Evolutionary conservation across 2,888 invertebrate species (phyloP).

Genomic region (Noctuana brunneofusca): DNA sequence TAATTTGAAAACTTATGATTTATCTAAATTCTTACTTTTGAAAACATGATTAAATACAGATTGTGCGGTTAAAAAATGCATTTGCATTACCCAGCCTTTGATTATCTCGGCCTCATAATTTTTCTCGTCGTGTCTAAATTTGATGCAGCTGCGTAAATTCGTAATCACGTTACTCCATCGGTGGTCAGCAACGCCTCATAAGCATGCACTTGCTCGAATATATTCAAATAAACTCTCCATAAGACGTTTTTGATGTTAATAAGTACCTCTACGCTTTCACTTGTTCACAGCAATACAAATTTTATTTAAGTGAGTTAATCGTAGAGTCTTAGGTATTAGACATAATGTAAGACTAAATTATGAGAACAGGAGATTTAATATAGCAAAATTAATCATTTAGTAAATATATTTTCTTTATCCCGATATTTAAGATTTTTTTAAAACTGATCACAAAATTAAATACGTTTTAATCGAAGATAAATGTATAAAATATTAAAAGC

Average conservation of each 20-base stretch:
- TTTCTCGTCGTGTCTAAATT: background rate
- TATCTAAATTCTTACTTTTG: background rate
- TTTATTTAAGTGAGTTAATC: too few species aligned
- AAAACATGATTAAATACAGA: background rate
- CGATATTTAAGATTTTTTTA: too few species aligned
- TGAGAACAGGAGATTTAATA: too few species aligned
- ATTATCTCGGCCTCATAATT: too few species aligned
- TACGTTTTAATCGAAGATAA: too few species aligned
- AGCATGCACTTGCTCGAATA: constrained; percentile 5
- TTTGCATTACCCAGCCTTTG: too few species aligned
- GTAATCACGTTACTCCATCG: background rate
- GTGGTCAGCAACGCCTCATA: background rate
- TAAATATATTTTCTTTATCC: too few species aligned
- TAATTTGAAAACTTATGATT: background rate
- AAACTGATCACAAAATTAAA: too few species aligned
- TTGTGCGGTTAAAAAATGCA: background rate
- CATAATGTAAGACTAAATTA: too few species aligned
- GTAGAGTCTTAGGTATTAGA: too few species aligned
- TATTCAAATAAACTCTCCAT: constrained; percentile 7
- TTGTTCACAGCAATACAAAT: background rate
- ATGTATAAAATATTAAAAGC: too few species aligned
- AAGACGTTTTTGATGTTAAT: constrained; percentile 15
- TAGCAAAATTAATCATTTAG: too few species aligned
- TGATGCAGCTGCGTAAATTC: background rate
- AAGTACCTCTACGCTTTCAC: constrained; percentile 9